Base-by-base conservation (phyloP, 1,140 invertebrate genomes). In the Papilio xuthus region DNA sequence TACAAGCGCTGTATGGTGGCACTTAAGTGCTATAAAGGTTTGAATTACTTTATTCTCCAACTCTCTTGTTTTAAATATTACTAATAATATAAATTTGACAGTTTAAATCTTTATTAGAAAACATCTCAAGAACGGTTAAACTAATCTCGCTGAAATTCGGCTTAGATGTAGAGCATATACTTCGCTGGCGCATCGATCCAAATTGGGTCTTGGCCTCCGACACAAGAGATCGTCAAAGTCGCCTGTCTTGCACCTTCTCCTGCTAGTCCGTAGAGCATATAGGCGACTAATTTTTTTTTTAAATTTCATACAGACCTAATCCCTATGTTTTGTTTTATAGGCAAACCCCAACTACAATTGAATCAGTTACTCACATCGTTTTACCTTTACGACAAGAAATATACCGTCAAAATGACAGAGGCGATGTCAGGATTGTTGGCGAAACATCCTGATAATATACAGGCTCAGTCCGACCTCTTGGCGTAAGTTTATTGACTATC, bases 1-100 rank as follows among this genome's bases (percentile, higher is more conserved):
- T 93, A 93, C 67, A 86, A 80, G n/a, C 88, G 89, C 78, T 92
- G 90, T 74, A 84, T 90, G 84, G 37, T 90, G 10, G 84, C 86
- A 2, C 72, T 93, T 28, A 93, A 92, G 72, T 93, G 92, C 67
- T 93, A 93, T 80, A 93, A 92, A 82, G 92, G 92, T 92, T 26
- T 53, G 18, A 18, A n/a, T 53, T n/a, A 53, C 50, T n/a, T 8
- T 18, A 9, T 20, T 53, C 18, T 53, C 9, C n/a, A 20, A 9
- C 18, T 50, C 4, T 37, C 32, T 53, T 53, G 18, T 60, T 26
- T 20, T 60, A 28, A 56, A 23, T 37, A 4, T 37, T 37, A 37
- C 32, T 37, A 37, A 37, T 37, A 37, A 6, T 37, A 37, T 37
- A 37, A 37, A 37, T 37, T 0, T 7, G 32, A 4, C 32, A 6